Evolutionary conservation across 1,140 invertebrate genomes (phyloP).

Genomic region (Ips nitidus): DNA sequence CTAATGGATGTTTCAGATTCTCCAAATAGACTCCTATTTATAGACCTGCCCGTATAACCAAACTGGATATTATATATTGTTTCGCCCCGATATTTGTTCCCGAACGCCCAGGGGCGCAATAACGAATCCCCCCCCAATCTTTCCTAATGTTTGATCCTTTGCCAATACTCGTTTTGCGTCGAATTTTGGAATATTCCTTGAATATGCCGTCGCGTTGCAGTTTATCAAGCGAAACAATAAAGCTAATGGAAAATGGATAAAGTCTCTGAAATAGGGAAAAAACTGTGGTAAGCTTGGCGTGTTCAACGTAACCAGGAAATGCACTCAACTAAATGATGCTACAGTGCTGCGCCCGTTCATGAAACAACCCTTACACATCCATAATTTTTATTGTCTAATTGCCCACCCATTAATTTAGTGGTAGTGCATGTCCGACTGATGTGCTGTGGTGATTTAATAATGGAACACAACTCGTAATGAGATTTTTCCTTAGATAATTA

Average conservation of each 20-base stretch:
- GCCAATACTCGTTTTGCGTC: no score
- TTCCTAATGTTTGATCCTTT: no score
- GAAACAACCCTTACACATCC: slow-evolving; percentile 9
- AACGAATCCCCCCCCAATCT: not conserved
- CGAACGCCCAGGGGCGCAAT: not conserved
- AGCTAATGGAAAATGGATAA: slow-evolving; percentile 5
- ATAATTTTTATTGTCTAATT: slow-evolving; percentile 5
- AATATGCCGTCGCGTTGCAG: not conserved
- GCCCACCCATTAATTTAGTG: not conserved
- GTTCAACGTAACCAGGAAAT: slow-evolving; percentile 7
- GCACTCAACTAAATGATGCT: slow-evolving; percentile 16
- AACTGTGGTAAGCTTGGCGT: not conserved
- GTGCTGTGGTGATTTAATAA: no score
- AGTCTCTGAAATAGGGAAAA: not conserved
- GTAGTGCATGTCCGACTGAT: no score
- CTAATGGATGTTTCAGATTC: slow-evolving; percentile 34
- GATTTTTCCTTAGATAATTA: no score
- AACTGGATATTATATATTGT: slow-evolving; percentile 23
- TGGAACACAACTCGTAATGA: no score
- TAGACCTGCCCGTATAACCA: slow-evolving; percentile 4
- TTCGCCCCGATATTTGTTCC: slow-evolving; percentile 11
- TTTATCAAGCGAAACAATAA: slow-evolving; percentile 1
- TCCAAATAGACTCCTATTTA: slow-evolving; percentile 29
- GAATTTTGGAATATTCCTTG: no score
- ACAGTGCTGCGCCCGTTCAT: not conserved